Evolutionary conservation across 1,140 invertebrate species (phyloP).

Genomic region (Apolygus lucorum): DNA sequence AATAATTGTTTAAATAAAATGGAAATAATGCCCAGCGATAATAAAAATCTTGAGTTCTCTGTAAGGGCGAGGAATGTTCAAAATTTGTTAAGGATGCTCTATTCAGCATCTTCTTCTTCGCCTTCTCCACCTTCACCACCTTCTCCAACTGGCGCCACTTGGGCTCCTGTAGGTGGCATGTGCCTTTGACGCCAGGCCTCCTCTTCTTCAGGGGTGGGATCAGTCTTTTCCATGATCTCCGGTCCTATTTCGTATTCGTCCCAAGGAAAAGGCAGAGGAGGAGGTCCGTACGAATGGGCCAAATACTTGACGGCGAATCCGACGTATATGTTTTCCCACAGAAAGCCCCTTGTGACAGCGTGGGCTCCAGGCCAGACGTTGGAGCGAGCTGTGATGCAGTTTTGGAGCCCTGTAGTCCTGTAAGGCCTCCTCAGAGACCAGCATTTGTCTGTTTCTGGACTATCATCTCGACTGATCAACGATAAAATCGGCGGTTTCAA

Average conservation of each 20-base stretch:
- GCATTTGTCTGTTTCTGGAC: conserved; percentile 47
- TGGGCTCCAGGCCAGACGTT: conserved; percentile 68
- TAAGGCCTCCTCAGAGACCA: conserved; percentile 56
- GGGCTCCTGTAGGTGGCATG: conserved; percentile 2
- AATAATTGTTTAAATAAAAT: no score
- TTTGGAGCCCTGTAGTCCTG: conserved; percentile 45
- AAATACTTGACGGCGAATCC: conserved; percentile 10
- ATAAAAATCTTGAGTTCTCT: no score
- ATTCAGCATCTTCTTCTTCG: conserved; percentile 8
- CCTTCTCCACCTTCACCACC: conserved; percentile 11
- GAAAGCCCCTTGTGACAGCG: conserved; percentile 48
- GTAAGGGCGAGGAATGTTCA: no score
- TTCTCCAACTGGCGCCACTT: neutral
- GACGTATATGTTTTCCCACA: conserved; percentile 22
- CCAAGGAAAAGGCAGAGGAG: neutral
- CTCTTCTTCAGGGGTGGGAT: conserved; percentile 20
- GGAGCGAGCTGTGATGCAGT: conserved; percentile 54
- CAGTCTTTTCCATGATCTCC: conserved; percentile 21
- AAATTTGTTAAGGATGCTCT: no score
- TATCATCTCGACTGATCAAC: conserved; percentile 52
- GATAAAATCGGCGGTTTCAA: conserved; percentile 57
- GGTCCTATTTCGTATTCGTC: conserved; percentile 16
- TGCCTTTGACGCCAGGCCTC: conserved; percentile 20
- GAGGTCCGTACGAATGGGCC: conserved; percentile 2
- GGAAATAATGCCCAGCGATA: neutral